Evolutionary conservation across 1,140 invertebrate species (phyloP).

Genomic region (Euwallacea similis): DNA sequence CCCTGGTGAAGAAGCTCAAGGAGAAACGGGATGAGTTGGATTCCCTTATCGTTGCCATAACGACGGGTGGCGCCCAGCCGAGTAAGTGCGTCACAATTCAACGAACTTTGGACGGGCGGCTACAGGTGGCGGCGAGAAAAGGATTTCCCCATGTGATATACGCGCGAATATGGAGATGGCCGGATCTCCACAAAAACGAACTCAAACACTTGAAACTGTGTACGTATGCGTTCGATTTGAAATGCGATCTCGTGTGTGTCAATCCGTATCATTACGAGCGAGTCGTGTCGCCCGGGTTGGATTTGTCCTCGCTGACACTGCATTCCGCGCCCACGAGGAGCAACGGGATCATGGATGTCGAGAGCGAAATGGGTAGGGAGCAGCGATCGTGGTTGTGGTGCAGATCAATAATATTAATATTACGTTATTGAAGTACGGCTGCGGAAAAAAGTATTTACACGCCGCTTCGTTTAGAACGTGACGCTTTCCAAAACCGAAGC

Average conservation of each 20-base stretch:
- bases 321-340: constrained; percentile 67
- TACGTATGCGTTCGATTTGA: constrained; percentile 89
- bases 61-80: constrained; percentile 93
- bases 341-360: constrained; percentile 69
- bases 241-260: constrained; percentile 96
- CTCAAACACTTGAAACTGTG: constrained; percentile 96
- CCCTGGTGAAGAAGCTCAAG: constrained; percentile 94
- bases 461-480: too few relatives aligned
- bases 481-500: too few relatives aligned
- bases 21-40: constrained; percentile 97
- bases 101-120: constrained; percentile 91
- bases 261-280: constrained; percentile 99
- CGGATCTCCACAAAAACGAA: constrained; percentile 98
- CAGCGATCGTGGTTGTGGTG: not conserved
- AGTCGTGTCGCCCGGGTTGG: constrained; percentile 96
- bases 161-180: constrained; percentile 97
- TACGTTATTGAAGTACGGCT: too few relatives aligned
- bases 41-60: constrained; percentile 94
- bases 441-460: too few relatives aligned
- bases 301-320: constrained; percentile 81
- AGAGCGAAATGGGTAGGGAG: constrained; percentile 62
- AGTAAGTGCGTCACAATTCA: constrained; percentile 99
- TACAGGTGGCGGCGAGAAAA: constrained; percentile 98
- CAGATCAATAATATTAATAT: too few relatives aligned
- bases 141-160: constrained; percentile 99